phyloP scores from a whole-genome alignment of 2,888 invertebrate species.

The Azorinus chamasolen region DNA sequence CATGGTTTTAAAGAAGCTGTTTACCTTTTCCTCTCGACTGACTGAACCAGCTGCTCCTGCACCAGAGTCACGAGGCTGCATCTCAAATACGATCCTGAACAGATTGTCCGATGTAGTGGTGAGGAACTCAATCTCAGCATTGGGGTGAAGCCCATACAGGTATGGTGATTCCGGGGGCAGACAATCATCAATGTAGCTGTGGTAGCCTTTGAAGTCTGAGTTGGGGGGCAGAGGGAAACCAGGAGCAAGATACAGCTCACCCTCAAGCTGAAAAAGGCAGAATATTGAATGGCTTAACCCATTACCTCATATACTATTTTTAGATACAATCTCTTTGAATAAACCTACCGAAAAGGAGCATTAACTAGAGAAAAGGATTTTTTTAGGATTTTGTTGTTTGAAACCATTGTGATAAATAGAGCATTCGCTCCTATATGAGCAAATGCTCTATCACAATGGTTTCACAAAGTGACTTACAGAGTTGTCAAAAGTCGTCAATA shows the following conservation, averaged over 20 bases:
- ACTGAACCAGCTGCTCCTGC: constrained; percentile 94
- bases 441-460: too few relatives aligned
- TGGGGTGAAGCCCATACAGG: constrained; percentile 97
- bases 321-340: too few relatives aligned
- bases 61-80: constrained; percentile 97
- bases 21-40: constrained; percentile 95
- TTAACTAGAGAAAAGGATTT: too few relatives aligned
- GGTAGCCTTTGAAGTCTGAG: constrained; percentile 96
- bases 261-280: constrained; percentile 91
- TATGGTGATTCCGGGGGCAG: constrained; percentile 97
- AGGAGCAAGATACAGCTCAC: constrained; percentile 96
- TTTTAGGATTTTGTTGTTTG: too few relatives aligned
- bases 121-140: constrained; percentile 98
- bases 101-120: constrained; percentile 97
- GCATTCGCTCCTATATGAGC: too few relatives aligned
- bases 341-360: too few relatives aligned
- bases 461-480: too few relatives aligned
- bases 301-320: too few relatives aligned
- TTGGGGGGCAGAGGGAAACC: constrained; percentile 97
- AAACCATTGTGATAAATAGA: too few relatives aligned
- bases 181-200: constrained; percentile 95
- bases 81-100: constrained; percentile 97
- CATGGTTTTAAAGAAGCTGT: too few relatives aligned
- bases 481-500: too few relatives aligned
- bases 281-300: background rate